Conservation (phyloP, 2,797 vertebrate species). For the Enteromius treurensis region DNA sequence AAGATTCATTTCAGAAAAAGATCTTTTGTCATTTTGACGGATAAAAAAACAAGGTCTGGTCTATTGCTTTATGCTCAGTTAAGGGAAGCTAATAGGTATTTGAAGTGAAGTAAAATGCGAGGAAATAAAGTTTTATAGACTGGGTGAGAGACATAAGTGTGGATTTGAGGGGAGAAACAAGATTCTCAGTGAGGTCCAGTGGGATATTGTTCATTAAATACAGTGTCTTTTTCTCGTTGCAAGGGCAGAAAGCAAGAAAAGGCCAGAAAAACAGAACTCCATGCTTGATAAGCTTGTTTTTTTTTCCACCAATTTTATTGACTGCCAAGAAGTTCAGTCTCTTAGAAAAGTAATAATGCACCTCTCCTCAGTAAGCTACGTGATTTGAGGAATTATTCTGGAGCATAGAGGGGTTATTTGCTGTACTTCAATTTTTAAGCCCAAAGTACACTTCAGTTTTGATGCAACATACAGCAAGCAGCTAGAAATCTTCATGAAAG, state of each 20-base stretch:
- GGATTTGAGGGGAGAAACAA: background rate
- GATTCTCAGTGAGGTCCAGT: slow-evolving; percentile 1
- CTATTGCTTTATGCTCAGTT: slow-evolving; percentile 2
- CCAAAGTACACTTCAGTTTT: background rate
- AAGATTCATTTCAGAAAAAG: slow-evolving; percentile 16
- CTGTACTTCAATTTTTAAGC: background rate
- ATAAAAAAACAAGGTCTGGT: background rate
- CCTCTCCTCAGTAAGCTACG: background rate
- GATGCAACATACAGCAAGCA: background rate
- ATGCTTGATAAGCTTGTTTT: background rate
- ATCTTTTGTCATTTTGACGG: slow-evolving; percentile 20
- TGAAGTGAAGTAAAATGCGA: background rate
- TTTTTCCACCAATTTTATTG: background rate
- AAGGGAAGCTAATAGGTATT: slow-evolving; percentile 1
- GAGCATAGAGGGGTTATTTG: background rate
- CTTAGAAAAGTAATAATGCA: background rate
- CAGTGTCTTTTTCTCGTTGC: background rate
- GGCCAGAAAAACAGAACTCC: background rate
- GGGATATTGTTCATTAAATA: slow-evolving; percentile 28
- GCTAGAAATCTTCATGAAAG: background rate
- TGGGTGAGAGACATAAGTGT: background rate
- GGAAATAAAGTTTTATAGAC: slow-evolving; percentile 17
- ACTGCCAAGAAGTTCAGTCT: background rate
- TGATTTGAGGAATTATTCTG: background rate
- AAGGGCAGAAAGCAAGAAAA: background rate